A percentile compares a stretch with the other conserved stretches of the same genome.
These are phyloP conservation scores for Phalanger gymnotis DNA, from an alignment of 2,797 vertebrate species.

Conservation along the genomic window DNA sequence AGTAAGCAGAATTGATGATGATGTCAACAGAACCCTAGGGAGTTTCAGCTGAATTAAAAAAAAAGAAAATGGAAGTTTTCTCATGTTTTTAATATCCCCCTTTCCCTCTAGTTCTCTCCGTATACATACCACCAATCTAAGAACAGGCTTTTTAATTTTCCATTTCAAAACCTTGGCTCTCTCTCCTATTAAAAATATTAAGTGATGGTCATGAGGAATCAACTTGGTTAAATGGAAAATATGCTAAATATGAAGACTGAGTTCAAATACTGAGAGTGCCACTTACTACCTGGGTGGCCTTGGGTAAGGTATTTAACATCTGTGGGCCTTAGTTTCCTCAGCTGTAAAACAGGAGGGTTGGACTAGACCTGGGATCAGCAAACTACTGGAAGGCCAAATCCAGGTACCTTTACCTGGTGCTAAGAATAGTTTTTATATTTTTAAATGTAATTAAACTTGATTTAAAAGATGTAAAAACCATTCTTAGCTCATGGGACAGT, in stretches of 20 bases:
- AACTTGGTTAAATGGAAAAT: background rate
- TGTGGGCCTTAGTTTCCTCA: background rate
- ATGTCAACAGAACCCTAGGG: background rate
- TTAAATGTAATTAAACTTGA: background rate
- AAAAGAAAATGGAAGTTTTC: background rate
- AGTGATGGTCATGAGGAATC: background rate
- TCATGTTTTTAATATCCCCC: background rate
- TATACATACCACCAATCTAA: background rate
- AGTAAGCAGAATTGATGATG: background rate
- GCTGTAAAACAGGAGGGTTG: background rate
- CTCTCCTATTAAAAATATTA: background rate
- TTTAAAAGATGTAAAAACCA: background rate
- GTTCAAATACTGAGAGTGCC: background rate
- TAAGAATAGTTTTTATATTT: background rate
- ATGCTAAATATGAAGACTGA: background rate
- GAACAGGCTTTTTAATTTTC: background rate
- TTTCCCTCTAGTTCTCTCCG: background rate
- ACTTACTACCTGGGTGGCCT: background rate
- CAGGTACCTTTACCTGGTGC: background rate
- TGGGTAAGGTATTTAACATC: background rate
- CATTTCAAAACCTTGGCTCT: background rate
- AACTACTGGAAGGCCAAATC: background rate
- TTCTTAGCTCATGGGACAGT: background rate
- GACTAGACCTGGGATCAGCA: background rate
- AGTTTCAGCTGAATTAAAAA: background rate